Evolutionary conservation across 2,888 invertebrate genomes (phyloP), one percentile per base, ranked within the genome.

Genomic region (Cosmorhoe ocellata): DNA sequence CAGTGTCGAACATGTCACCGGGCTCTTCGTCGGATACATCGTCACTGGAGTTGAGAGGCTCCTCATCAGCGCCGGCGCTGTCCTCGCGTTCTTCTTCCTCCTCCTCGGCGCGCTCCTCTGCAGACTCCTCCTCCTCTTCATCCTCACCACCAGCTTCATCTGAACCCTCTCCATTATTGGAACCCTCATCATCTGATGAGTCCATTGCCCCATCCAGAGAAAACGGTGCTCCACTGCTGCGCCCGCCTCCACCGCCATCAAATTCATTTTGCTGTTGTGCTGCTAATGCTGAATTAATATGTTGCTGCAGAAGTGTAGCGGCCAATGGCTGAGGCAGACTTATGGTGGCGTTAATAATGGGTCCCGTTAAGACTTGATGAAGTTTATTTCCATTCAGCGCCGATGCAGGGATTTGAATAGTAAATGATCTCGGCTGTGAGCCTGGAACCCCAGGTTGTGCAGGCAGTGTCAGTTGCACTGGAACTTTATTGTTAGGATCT

Each of bases 1-100:
- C 99, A 32, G 99, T 98, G 71, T 99, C 99, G 90, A 99, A 99
- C 79, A 99, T 92, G 81, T 99, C 98, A 57, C 95, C 92, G 0
- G 97, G 95, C 76, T 98, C 97, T 72, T 98, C 99, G 79, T 99
- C 99, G 39, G 98, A 98, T 4, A 99, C 98, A 89, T 99, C 99
- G 86, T 99, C 99, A 69, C 95, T 98, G 3, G 98, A 98, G 84
- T 99, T 99, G 0, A 99, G 90, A 0, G 99, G 99, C 76, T 99
- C 98, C 91, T 98, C 92, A 61, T 92, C 92, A 0, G 90, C 84
- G 18, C 92, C 92, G 26, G 92, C 92, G 53, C 91, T 93, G 51
- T 94, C 94, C 60, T 94, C 94, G 13, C 93, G 92, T 64, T 94
- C 94, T 57, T 95, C 94, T 56, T 94, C 93, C 30, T 93, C 92